Conservation (phyloP, 1,140 invertebrate species). For the Teleopsis dalmanni region DNA sequence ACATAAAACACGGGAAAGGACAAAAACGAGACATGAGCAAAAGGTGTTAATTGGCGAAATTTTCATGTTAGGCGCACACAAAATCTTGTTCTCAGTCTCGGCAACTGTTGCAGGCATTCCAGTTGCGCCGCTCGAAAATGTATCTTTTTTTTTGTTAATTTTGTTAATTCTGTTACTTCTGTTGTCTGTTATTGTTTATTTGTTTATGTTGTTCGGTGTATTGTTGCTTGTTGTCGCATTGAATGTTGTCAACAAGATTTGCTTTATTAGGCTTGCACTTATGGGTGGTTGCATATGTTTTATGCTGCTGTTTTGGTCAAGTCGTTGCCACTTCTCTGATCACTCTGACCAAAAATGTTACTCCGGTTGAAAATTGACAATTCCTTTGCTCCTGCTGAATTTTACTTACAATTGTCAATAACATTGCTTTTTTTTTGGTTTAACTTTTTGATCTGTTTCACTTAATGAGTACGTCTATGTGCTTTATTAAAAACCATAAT, state of each 20-base stretch:
- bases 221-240: constrained; percentile 20
- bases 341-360: too few species aligned
- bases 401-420: too few species aligned
- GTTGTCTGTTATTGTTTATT: constrained; percentile 1
- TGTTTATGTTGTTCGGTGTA: neutral
- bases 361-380: too few species aligned
- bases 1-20: neutral
- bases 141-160: constrained; percentile 6
- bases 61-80: constrained; percentile 43
- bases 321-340: too few species aligned
- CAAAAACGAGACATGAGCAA: constrained; percentile 6
- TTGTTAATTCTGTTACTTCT: constrained; percentile 10
- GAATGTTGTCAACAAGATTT: constrained; percentile 43
- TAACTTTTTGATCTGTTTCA: too few species aligned
- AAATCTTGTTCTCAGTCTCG: constrained; percentile 15
- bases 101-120: neutral
- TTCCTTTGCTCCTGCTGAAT: too few species aligned
- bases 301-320: neutral
- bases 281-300: constrained; percentile 32
- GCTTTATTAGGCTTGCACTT: constrained; percentile 45
- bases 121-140: neutral
- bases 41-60: constrained; percentile 46
- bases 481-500: too few species aligned
- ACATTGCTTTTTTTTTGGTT: too few species aligned
- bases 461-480: too few species aligned